Evolutionary conservation across 2,113 vertebrate species (phyloP).

Genomic region (Barnardius zonarius): DNA sequence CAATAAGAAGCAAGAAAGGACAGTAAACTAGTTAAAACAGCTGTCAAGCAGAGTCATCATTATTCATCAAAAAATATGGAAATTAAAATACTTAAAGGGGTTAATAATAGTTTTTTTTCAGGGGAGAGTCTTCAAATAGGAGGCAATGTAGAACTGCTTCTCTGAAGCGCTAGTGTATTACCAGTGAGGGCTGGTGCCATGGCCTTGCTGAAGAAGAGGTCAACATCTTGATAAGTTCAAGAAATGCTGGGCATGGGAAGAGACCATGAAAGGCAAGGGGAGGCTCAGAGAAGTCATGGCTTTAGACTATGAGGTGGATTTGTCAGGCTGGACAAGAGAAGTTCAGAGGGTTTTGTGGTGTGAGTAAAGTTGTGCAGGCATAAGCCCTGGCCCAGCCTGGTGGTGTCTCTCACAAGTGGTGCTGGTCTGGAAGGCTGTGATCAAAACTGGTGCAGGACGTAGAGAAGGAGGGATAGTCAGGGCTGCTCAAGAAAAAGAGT

Average conservation of each 20-base stretch:
- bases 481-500: background rate
- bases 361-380: background rate
- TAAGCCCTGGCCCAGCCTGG: fast-evolving
- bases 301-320: background rate
- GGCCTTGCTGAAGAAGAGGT: background rate
- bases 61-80: background rate
- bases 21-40: background rate
- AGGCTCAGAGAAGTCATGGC: background rate
- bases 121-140: background rate
- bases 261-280: background rate
- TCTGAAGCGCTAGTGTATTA: background rate
- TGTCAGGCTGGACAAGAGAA: background rate
- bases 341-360: background rate
- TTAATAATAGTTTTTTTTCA: background rate
- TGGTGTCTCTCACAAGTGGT: background rate
- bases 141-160: background rate
- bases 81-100: background rate
- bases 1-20: background rate
- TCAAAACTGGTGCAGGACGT: background rate
- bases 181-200: background rate
- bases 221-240: background rate
- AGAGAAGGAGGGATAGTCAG: background rate
- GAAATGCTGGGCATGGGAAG: background rate
- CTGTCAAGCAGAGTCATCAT: background rate
- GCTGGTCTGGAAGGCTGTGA: background rate